Percentiles rank a stretch among this genome's conserved stretches.
These are phyloP conservation scores for Simalia tracyae DNA, from an alignment of 2,797 vertebrate genomes.

Conservation along the genomic window DNA sequence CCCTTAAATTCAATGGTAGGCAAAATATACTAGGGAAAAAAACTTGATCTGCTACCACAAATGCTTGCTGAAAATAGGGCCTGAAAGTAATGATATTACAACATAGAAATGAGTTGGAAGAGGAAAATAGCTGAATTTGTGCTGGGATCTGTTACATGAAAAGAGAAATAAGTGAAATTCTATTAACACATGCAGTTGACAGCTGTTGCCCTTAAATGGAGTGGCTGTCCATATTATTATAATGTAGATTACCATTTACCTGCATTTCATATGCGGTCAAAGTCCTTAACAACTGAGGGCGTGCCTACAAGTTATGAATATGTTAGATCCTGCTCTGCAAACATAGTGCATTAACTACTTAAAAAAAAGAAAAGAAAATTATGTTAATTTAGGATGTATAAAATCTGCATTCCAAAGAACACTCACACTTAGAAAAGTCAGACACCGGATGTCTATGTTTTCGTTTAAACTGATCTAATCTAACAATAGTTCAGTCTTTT, in stretches of 20 bases:
- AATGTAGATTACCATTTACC: not conserved
- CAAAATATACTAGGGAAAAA: not conserved
- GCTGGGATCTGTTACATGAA: not conserved
- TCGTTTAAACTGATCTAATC: no score
- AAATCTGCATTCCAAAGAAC: no score
- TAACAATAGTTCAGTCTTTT: no score
- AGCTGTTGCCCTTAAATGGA: not conserved
- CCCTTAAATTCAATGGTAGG: not conserved
- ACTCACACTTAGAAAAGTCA: no score
- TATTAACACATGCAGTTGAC: not conserved
- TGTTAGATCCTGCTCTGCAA: no score
- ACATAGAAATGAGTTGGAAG: not conserved
- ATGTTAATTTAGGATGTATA: no score
- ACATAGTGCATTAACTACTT: no score
- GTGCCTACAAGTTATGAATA: not conserved
- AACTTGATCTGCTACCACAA: no score
- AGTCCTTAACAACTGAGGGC: not conserved
- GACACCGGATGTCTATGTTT: no score
- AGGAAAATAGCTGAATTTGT: not conserved
- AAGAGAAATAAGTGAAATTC: not conserved
- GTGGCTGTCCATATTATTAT: not conserved
- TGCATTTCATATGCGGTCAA: not conserved
- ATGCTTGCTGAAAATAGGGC: not conserved
- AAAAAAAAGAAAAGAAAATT: no score
- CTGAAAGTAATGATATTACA: not conserved